A percentile compares a stretch with the other conserved stretches of the same genome.
These are phyloP conservation scores for Tromatobia lineatoria DNA, from an alignment of 2,888 invertebrate species.

Conservation along the genomic window DNA sequence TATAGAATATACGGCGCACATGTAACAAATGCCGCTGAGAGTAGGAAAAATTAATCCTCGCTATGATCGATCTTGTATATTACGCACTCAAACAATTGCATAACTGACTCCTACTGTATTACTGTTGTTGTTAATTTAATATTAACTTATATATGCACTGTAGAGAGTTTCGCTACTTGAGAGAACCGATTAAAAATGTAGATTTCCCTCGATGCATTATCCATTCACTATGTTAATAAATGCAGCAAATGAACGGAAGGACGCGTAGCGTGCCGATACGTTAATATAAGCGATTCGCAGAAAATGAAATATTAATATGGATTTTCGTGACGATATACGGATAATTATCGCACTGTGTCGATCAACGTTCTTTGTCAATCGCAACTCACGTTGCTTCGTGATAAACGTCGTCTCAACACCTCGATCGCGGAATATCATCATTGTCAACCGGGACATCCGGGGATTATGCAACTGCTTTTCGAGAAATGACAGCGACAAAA, in stretches of 20 bases:
- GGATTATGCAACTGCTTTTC: slow-evolving; percentile 10
- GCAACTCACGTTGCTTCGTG: neutral
- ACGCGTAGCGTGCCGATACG: neutral
- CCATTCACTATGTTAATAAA: slow-evolving; percentile 10
- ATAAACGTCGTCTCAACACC: neutral
- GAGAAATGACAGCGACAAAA: neutral
- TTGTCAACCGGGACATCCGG: slow-evolving; percentile 11
- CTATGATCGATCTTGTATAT: neutral
- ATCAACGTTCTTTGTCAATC: slow-evolving; percentile 21
- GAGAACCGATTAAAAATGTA: slow-evolving; percentile 5
- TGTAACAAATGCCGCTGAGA: slow-evolving; percentile 1
- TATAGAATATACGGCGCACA: neutral
- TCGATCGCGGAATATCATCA: neutral
- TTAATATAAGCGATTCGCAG: slow-evolving; percentile 5
- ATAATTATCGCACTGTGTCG: slow-evolving; percentile 42
- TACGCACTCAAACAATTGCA: slow-evolving; percentile 1
- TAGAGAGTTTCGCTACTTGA: neutral
- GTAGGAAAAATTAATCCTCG: neutral
- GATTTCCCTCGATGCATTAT: slow-evolving; percentile 22
- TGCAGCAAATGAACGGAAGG: slow-evolving; percentile 3
- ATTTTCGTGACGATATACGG: slow-evolving; percentile 43
- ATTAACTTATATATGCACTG: neutral
- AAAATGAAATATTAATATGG: slow-evolving; percentile 56
- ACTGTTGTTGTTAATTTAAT: neutral
- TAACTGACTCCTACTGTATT: neutral